A percentile compares a stretch with the other conserved stretches of the same genome.
Evolutionary conservation across 2,797 vertebrate species (phyloP).

Genomic region (Schizothorax lantsangensis): DNA sequence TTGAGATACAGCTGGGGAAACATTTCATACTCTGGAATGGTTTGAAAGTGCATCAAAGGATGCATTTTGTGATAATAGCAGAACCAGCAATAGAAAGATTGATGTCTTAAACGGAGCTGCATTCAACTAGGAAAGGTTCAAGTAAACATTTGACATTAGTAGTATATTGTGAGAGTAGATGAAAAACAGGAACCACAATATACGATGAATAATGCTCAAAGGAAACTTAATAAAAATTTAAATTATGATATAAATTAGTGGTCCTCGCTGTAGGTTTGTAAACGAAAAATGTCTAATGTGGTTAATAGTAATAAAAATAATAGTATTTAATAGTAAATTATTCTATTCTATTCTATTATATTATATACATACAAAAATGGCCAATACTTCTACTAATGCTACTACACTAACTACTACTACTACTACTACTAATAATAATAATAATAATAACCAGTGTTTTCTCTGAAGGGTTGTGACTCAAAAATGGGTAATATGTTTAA

Average conservation of each 20-base stretch:
- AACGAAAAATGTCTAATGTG: background rate
- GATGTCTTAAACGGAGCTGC: constrained; percentile 26
- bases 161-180: constrained; percentile 1
- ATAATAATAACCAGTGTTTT: too few relatives aligned
- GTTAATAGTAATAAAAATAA: background rate
- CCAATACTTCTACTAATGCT: too few relatives aligned
- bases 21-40: constrained; percentile 54
- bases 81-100: constrained; percentile 55
- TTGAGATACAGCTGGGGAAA: constrained; percentile 57
- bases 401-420: too few relatives aligned
- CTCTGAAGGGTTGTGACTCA: background rate
- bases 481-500: background rate
- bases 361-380: background rate
- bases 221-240: background rate
- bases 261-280: background rate
- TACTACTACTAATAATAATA: too few relatives aligned
- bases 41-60: constrained; percentile 52
- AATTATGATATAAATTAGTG: background rate
- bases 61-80: constrained; percentile 57
- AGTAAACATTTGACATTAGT: background rate
- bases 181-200: constrained; percentile 2
- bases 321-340: background rate
- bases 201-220: background rate
- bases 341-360: background rate
- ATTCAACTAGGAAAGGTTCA: constrained; percentile 10